phyloP scores from a whole-genome alignment of 2,888 invertebrate genomes.

The Agrochola litura region DNA sequence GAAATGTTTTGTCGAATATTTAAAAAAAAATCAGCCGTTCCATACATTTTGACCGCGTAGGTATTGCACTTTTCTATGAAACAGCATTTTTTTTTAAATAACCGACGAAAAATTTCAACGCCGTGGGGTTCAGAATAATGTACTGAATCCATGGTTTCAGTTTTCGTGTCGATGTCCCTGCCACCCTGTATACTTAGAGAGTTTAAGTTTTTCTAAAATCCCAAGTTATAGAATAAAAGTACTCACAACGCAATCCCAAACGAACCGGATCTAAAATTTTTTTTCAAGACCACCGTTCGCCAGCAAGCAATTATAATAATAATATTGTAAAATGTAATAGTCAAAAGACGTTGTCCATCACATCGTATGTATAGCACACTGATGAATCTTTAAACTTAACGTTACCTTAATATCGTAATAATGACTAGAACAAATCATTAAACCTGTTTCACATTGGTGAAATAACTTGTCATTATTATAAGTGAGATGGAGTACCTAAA shows the following conservation, averaged over 20 bases:
- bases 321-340: not conserved
- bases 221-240: not conserved
- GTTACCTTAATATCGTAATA: not conserved
- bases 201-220: too few relatives aligned
- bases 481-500: not conserved
- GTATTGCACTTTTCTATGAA: too few relatives aligned
- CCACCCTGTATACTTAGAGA: too few relatives aligned
- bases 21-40: too few relatives aligned
- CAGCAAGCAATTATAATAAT: not conserved
- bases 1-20: too few relatives aligned
- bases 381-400: constrained; percentile 1
- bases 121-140: too few relatives aligned
- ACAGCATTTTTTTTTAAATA: too few relatives aligned
- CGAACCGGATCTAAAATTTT: not conserved
- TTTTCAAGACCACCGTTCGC: constrained; percentile 11
- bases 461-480: not conserved
- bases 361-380: not conserved
- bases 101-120: too few relatives aligned
- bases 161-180: too few relatives aligned
- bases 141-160: too few relatives aligned
- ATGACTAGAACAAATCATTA: not conserved
- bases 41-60: too few relatives aligned
- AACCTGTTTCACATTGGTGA: constrained; percentile 11
- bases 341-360: constrained; percentile 14
- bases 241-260: constrained; percentile 19